Evolutionary conservation across 2,888 invertebrate species (phyloP).

Genomic region (Heliconius sara): DNA sequence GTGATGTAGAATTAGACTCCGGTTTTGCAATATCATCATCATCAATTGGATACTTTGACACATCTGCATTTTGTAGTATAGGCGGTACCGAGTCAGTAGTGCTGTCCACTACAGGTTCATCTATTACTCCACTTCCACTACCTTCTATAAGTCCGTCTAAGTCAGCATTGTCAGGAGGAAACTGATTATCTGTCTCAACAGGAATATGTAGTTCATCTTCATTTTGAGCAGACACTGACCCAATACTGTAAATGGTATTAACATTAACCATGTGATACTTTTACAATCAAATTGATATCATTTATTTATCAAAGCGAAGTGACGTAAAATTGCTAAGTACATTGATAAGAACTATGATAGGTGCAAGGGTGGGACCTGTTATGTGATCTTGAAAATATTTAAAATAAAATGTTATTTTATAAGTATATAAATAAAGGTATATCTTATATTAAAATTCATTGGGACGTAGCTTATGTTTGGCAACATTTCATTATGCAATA

Average conservation of each 20-base stretch:
- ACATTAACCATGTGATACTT: slow-evolving; percentile 65
- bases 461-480: neutral
- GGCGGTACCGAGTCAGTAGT: slow-evolving; percentile 55
- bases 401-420: neutral
- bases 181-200: slow-evolving; percentile 72
- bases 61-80: slow-evolving; percentile 62
- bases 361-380: slow-evolving; percentile 65
- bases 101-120: slow-evolving; percentile 55
- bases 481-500: neutral
- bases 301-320: slow-evolving; percentile 67
- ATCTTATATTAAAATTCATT: slow-evolving; percentile 4
- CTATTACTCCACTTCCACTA: slow-evolving; percentile 63
- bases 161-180: slow-evolving; percentile 69
- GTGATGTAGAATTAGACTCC: slow-evolving; percentile 45
- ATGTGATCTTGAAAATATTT: slow-evolving; percentile 39
- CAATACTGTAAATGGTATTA: slow-evolving; percentile 53
- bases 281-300: slow-evolving; percentile 60
- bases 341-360: slow-evolving; percentile 75
- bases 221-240: slow-evolving; percentile 61
- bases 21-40: slow-evolving; percentile 49
- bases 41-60: slow-evolving; percentile 49
- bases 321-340: slow-evolving; percentile 73
- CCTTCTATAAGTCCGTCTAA: slow-evolving; percentile 62
- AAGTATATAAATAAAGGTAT: neutral
- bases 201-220: slow-evolving; percentile 70